Evolutionary conservation across 2,113 vertebrate species (phyloP).

Genomic region (Dromiciops gliroides): DNA sequence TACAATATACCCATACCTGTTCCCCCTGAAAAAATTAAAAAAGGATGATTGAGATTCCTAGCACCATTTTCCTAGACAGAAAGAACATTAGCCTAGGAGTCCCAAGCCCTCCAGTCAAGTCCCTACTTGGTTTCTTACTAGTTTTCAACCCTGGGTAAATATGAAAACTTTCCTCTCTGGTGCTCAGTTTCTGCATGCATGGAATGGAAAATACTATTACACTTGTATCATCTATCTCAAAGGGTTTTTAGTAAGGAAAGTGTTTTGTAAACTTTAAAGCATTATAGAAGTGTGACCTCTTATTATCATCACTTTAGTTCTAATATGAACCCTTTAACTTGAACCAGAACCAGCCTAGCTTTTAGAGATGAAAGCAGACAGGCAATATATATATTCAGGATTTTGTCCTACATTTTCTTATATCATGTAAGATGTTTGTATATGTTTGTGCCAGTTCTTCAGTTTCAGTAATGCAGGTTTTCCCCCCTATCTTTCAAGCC

Average conservation of each 20-base stretch:
- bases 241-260: background rate
- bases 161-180: background rate
- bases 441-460: background rate
- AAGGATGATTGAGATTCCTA: too few species aligned
- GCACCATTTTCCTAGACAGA: background rate
- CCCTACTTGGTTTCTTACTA: background rate
- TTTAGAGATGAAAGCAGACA: background rate
- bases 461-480: background rate
- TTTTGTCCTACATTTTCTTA: background rate
- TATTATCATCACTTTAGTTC: background rate
- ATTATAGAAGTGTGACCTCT: background rate
- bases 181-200: background rate
- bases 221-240: background rate
- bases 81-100: background rate
- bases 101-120: background rate
- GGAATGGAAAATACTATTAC: background rate
- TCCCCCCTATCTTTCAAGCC: slow-evolving; percentile 8
- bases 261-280: background rate
- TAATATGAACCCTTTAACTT: background rate
- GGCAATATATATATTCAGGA: background rate
- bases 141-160: background rate
- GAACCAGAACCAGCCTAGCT: background rate
- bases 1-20: too few species aligned
- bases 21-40: too few species aligned
- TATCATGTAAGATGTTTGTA: background rate